Percentiles rank a stretch among this genome's conserved stretches.
Conservation (phyloP, 2,113 vertebrate species). For the Tachysurus vachellii region DNA sequence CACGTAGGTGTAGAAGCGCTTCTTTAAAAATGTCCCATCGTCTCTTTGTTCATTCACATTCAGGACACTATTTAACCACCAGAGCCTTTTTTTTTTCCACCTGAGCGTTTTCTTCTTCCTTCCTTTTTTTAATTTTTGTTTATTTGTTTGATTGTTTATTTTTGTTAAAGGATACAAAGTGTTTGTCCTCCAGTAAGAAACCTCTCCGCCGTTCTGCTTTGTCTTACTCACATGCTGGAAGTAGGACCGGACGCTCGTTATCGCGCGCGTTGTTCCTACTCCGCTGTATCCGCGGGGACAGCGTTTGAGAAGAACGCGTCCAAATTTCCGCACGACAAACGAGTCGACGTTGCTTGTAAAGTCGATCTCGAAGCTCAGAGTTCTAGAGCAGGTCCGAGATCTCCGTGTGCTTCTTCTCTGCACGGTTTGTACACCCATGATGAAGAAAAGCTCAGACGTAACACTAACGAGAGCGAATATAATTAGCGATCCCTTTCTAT, state of each 20-base stretch:
- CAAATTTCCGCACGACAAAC: conserved; percentile 13
- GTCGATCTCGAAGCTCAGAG: not conserved
- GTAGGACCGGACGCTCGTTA: not conserved
- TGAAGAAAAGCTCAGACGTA: conserved; percentile 3
- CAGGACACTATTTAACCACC: not conserved
- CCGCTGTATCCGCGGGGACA: not conserved
- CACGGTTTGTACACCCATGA: not conserved
- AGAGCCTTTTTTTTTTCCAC: not conserved
- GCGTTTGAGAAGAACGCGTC: not conserved
- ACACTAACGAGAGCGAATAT: conserved; percentile 17
- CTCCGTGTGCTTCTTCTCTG: not conserved
- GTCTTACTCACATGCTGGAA: conserved; percentile 8
- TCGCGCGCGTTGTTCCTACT: too few species aligned
- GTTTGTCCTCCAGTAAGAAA: conserved; percentile 15
- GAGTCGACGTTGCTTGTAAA: not conserved
- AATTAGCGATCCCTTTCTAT: too few species aligned
- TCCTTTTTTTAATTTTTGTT: not conserved
- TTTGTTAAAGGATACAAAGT: not conserved
- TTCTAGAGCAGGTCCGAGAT: not conserved
- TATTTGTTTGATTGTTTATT: not conserved
- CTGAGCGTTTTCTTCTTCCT: too few species aligned
- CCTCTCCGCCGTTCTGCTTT: not conserved
- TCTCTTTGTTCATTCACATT: not conserved
- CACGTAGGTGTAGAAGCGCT: not conserved
- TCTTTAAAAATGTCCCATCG: not conserved